Base-by-base conservation (phyloP, 2,888 invertebrate genomes). In the Erebia aethiops region DNA sequence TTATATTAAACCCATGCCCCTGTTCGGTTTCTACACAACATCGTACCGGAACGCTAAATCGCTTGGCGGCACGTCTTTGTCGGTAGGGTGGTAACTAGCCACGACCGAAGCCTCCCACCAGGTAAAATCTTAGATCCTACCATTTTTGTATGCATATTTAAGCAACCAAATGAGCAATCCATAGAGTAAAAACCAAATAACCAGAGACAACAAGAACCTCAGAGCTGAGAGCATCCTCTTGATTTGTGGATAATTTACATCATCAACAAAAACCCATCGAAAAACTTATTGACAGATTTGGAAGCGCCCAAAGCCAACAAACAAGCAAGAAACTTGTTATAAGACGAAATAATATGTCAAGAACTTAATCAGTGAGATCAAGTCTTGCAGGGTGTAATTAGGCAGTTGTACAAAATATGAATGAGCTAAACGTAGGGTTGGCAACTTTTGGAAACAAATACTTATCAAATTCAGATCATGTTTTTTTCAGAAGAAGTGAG, bases 391-490 rank as follows among this genome's bases (percentile, higher is more conserved):
- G 78, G 82, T 87, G 85, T 87, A 91, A 92, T 92, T 92, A 92
- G 84, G 79, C 86, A 86, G 89, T 89, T 88, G 87, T 82, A 87
- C 87, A 84, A 73, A 89, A 89, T 90, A 87, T 89, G 91, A 91
- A 90, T 88, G 91, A 85, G 77, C 73, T 51, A 52, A 8, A 26
- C 21, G 16, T 52, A 61, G 67, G 67, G 67, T 41, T 61, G 52
- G 3, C 61, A 61, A 26, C 58, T n/a, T 10, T 7, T 10, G 8
- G 5, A 10, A 11, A 41, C 11, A 18, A 18, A 54, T 18, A 18
- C 2, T 51, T 16, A 54, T 9, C 8, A 16, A 18, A 2, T 18
- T 16, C 54, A 10, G 9, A 35, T n/a, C n/a, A n/a, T 35, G 35
- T 35, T 35, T 35, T 2, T 21, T 35, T 35, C 7, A 35, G 0